These are phyloP conservation scores for Noctua janthina DNA, from an alignment of 2,888 invertebrate species.

Conservation along the genomic window DNA sequence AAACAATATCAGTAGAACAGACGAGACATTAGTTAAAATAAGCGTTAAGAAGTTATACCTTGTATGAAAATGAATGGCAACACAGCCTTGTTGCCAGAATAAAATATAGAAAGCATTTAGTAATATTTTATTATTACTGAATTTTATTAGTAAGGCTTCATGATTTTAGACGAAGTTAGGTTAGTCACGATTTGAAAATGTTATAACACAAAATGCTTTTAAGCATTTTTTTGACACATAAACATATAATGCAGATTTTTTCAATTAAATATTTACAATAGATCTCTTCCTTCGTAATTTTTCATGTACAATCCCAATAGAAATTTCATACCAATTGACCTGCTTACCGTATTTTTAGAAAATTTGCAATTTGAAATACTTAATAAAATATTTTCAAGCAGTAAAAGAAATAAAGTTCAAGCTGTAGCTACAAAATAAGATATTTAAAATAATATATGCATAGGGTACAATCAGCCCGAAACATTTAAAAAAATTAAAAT, in stretches of 20 bases:
- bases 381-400: constrained; percentile 49
- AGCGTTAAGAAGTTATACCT: constrained; percentile 41
- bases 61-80: constrained; percentile 44
- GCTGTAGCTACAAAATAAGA: constrained; percentile 59
- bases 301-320: constrained; percentile 23
- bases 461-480: constrained; percentile 54
- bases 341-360: neutral
- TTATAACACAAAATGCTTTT: constrained; percentile 60
- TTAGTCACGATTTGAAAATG: constrained; percentile 71
- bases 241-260: constrained; percentile 18
- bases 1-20: constrained; percentile 13
- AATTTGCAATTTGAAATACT: neutral
- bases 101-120: constrained; percentile 39
- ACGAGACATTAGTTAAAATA: constrained; percentile 42
- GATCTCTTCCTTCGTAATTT: neutral
- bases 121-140: constrained; percentile 30
- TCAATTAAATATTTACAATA: constrained; percentile 39
- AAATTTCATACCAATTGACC: neutral
- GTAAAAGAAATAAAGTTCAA: constrained; percentile 54
- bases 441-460: constrained; percentile 49
- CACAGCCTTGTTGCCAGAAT: constrained; percentile 21
- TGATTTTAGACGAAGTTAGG: constrained; percentile 44
- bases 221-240: constrained; percentile 35
- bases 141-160: constrained; percentile 64
- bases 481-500: constrained; percentile 37